These are phyloP conservation scores for Porites evermanni DNA, from an alignment of 92 coral and sea anemone species.

Conservation along the genomic window DNA sequence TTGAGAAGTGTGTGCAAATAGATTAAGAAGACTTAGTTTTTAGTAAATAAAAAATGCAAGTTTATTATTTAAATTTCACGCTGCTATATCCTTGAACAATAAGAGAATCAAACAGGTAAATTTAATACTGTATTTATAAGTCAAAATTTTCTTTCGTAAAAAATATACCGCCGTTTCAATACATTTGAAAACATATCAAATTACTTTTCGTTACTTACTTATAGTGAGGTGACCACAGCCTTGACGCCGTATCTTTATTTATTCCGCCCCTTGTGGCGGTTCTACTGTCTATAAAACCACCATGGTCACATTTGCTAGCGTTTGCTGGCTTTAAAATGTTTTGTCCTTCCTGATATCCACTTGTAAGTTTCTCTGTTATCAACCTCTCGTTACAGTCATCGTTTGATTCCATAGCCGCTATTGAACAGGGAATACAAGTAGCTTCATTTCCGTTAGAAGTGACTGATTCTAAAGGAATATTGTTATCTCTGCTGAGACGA, in stretches of 20 bases:
- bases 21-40: background rate
- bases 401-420: background rate
- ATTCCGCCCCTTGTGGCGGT: conserved; percentile 63
- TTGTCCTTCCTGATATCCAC: conserved; percentile 68
- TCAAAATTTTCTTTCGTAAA: background rate
- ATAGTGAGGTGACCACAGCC: conserved; percentile 60
- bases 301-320: conserved; percentile 72
- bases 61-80: background rate
- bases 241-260: conserved; percentile 58
- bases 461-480: background rate
- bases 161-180: background rate
- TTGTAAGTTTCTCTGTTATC: conserved; percentile 56
- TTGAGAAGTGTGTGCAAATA: background rate
- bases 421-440: conserved; percentile 53
- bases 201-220: conserved; percentile 32
- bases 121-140: background rate
- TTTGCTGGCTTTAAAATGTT: conserved; percentile 64
- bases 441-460: conserved; percentile 53
- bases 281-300: conserved; percentile 53
- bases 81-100: background rate
- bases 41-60: background rate
- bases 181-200: background rate
- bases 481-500: conserved; percentile 16
- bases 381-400: conserved; percentile 56
- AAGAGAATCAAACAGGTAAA: background rate